Evolutionary conservation across 2,113 vertebrate genomes (phyloP).

Genomic region (Serinus canaria): DNA sequence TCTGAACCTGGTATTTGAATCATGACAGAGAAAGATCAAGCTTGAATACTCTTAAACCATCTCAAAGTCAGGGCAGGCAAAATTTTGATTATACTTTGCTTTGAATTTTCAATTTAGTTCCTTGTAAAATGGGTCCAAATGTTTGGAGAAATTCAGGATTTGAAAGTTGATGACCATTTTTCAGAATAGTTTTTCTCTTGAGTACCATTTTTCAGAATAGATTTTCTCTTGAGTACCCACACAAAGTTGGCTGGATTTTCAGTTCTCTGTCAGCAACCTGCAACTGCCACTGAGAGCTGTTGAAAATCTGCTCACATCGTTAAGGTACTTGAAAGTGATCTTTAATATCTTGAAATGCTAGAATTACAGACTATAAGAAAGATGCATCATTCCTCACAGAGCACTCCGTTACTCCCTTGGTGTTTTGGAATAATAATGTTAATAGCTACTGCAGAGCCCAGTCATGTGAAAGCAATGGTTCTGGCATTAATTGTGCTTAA

Average conservation of each 20-base stretch:
- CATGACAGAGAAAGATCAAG: not conserved
- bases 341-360: constrained; percentile 3
- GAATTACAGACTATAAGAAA: constrained; percentile 8
- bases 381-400: constrained; percentile 12
- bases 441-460: not conserved
- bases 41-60: not conserved
- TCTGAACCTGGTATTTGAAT: not conserved
- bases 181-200: not conserved
- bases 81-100: not conserved
- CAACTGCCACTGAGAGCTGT: not conserved
- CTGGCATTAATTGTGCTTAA: constrained; percentile 40
- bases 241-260: not conserved
- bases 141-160: not conserved
- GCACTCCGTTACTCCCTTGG: not conserved
- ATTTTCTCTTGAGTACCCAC: not conserved
- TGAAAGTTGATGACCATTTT: not conserved
- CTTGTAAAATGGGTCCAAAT: not conserved
- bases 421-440: constrained; percentile 13
- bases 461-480: not conserved
- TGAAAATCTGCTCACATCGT: constrained; percentile 15
- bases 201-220: not conserved
- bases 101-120: not conserved
- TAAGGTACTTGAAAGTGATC: not conserved
- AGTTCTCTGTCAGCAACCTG: not conserved
- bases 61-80: not conserved